These are phyloP conservation scores for Unio pictorum DNA, from an alignment of 2,888 invertebrate species.

Conservation along the genomic window DNA sequence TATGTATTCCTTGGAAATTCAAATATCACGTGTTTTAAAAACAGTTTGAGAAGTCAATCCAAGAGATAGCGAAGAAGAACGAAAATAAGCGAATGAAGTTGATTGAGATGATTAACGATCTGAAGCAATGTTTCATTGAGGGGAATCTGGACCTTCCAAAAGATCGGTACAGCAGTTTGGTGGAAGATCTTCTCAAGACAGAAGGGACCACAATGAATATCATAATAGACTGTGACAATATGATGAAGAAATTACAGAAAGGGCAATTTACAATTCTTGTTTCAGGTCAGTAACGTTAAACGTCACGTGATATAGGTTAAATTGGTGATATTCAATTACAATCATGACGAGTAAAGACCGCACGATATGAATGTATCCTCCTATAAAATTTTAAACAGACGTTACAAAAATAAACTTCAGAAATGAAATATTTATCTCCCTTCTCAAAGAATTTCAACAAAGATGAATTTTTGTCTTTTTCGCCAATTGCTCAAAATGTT, in stretches of 20 bases:
- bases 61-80: constrained; percentile 30
- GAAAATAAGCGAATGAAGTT: constrained; percentile 31
- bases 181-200: constrained; percentile 33
- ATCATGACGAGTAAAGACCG: too few relatives aligned
- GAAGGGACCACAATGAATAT: constrained; percentile 40
- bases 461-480: too few relatives aligned
- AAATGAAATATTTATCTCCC: too few relatives aligned
- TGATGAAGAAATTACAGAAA: constrained; percentile 24
- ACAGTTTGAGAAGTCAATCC: constrained; percentile 41
- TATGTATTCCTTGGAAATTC: not conserved
- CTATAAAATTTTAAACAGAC: too few relatives aligned
- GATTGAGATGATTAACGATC: constrained; percentile 26
- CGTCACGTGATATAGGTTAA: not conserved
- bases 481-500: too few relatives aligned
- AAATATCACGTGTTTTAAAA: not conserved
- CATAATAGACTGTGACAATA: constrained; percentile 29
- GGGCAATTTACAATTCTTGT: constrained; percentile 51
- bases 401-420: too few relatives aligned
- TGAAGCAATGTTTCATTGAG: constrained; percentile 20
- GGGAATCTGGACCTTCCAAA: constrained; percentile 17
- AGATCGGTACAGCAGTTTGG: constrained; percentile 16
- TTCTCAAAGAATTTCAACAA: too few relatives aligned
- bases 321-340: not conserved
- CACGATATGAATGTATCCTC: too few relatives aligned
- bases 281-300: constrained; percentile 39